Base-by-base conservation (phyloP, 2,888 invertebrate species). In the Synanthedon formicaeformis region DNA sequence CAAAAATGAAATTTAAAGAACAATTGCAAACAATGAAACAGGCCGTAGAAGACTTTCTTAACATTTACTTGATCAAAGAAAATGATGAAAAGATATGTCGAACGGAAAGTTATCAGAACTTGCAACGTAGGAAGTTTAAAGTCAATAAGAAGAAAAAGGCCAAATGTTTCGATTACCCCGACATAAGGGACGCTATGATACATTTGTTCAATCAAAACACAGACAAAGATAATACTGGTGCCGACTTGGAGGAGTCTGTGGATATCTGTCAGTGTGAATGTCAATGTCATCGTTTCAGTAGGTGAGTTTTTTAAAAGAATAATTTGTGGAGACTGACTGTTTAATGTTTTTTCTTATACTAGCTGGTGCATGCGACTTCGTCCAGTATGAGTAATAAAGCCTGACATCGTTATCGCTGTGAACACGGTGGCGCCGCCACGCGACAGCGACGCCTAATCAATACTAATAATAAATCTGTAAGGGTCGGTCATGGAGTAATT, bases 121-220 rank as follows among this genome's bases (percentile, higher is more conserved):
- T 13, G 12, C 41, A 49, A 10, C 65, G 67, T 23, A 77, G 69
- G 53, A 65, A 60, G 11, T 54, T 60, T 0, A 68, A 63, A 45
- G 52, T 78, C 0, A 79, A 62, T 2, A 61, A 65, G 18, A 86
- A 85, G 54, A 87, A 87, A 57, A 78, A 76, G 50, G 64, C 73
- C 0, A 85, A 78, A 55, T 71, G 78, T 51, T 82, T 73, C 23
- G 85, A 86, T 58, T 86, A 78, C 52, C 87, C 87, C 0, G 87
- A 87, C 54, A 60, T 79, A 1, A 63, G 82, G 34, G 87, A 87
- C 12, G 78, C 81, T 0, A 66, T 87, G 61, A 59, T 81, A 1
- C 75, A 75, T 45, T 57, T 87, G 1, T 87, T 87, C 53, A 57
- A 63, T 4, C 41, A 60, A 1, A 62, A 61, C 4, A 52, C 51